Evolutionary conservation across 2,888 invertebrate genomes (phyloP).

Genomic region (Melolontha melolontha): DNA sequence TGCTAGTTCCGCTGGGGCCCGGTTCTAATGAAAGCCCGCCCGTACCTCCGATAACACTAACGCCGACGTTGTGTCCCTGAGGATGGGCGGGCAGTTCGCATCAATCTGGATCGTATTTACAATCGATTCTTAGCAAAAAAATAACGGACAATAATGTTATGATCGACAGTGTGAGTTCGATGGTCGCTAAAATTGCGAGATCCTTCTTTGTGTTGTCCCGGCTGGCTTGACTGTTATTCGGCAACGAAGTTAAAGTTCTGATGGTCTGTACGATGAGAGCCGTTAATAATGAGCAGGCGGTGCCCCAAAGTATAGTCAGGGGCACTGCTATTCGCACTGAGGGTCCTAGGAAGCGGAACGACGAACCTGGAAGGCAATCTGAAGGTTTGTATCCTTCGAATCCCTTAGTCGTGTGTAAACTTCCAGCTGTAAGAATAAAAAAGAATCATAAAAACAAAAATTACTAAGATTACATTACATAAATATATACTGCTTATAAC

Average conservation of each 20-base stretch:
- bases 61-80: conserved; percentile 61
- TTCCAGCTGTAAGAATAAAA: conserved; percentile 66
- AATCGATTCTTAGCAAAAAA: conserved; percentile 70
- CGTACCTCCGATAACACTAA: conserved; percentile 58
- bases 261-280: conserved; percentile 70
- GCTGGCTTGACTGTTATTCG: conserved; percentile 27
- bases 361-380: conserved; percentile 58
- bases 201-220: conserved; percentile 49
- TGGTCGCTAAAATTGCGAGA: conserved; percentile 66
- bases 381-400: conserved; percentile 63
- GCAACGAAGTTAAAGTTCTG: conserved; percentile 63
- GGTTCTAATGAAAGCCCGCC: conserved; percentile 59
- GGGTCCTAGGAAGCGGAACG: conserved; percentile 61
- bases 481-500: too few relatives aligned
- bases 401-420: conserved; percentile 72
- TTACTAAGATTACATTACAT: neutral
- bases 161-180: conserved; percentile 67
- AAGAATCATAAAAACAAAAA: conserved; percentile 1
- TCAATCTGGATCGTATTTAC: conserved; percentile 64
- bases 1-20: conserved; percentile 61
- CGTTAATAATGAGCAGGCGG: conserved; percentile 69
- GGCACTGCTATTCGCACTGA: conserved; percentile 60
- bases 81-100: conserved; percentile 64
- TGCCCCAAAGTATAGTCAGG: conserved; percentile 68
- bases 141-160: conserved; percentile 69